Conservation (phyloP, 2,888 invertebrate species). For the Dysmachus trigonus region DNA sequence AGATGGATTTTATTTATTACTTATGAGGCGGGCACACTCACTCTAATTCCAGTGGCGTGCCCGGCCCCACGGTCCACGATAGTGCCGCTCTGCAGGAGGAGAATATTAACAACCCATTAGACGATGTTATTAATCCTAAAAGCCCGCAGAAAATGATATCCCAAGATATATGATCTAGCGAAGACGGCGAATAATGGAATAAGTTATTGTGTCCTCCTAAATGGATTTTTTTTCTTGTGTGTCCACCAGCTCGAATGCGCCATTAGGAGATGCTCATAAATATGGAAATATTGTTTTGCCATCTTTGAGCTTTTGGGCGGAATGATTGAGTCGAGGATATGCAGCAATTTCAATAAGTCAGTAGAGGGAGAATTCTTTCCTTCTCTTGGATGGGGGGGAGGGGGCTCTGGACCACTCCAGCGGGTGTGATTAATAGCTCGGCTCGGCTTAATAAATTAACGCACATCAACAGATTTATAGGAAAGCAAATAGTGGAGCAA, state of each 20-base stretch:
- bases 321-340: constrained; percentile 1
- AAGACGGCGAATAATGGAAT: constrained; percentile 18
- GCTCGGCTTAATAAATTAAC: not conserved
- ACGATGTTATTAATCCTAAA: constrained; percentile 35
- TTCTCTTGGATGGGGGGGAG: not conserved
- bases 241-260: not conserved
- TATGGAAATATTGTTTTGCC: constrained; percentile 33
- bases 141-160: constrained; percentile 31
- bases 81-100: not conserved
- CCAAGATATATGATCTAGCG: constrained; percentile 28
- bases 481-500: not conserved
- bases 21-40: not conserved
- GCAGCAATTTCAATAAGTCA: not conserved
- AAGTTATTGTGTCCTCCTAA: constrained; percentile 13
- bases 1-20: constrained; percentile 39
- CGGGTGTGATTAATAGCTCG: not conserved
- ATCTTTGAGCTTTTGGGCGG: not conserved
- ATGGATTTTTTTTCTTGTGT: constrained; percentile 26
- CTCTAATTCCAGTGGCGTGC: constrained; percentile 12
- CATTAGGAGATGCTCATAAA: constrained; percentile 29
- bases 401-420: not conserved
- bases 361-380: not conserved
- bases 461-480: constrained; percentile 4
- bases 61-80: not conserved
- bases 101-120: constrained; percentile 42